Evolutionary conservation across 1,140 invertebrate genomes (phyloP).

Genomic region (Gonatopus flavifemur): DNA sequence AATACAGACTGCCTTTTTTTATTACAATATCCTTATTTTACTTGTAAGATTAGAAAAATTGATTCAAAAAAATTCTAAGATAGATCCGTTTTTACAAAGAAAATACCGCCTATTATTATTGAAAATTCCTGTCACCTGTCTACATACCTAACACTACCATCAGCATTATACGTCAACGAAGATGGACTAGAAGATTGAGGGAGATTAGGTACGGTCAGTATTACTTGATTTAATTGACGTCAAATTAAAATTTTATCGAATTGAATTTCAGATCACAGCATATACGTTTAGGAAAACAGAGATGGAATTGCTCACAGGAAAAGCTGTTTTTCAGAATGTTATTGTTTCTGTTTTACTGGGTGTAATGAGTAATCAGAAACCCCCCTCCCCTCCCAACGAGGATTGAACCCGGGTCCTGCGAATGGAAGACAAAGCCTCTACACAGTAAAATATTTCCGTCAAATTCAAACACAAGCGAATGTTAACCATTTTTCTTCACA

Average conservation of each 20-base stretch:
- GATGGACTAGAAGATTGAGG: conserved; percentile 62
- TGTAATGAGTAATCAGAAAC: conserved; percentile 4
- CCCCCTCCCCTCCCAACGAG: too few species aligned
- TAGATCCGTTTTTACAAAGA: too few species aligned
- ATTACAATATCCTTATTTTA: too few species aligned
- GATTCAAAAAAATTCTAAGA: too few species aligned
- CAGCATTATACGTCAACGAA: conserved; percentile 60
- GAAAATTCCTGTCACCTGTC: conserved; percentile 47
- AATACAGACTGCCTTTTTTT: too few species aligned
- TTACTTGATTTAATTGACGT: not conserved
- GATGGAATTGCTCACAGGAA: conserved; percentile 47
- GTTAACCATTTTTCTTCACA: too few species aligned
- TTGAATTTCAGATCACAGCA: conserved; percentile 31
- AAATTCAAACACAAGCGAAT: too few species aligned
- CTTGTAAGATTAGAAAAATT: too few species aligned
- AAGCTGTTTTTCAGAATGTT: conserved; percentile 41
- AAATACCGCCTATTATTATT: too few species aligned
- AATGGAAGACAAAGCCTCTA: too few species aligned
- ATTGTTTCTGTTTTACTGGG: conserved; percentile 37
- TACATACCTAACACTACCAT: conserved; percentile 54
- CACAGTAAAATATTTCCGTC: too few species aligned
- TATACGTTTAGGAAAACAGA: conserved; percentile 44
- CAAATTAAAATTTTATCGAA: not conserved
- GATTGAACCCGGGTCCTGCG: too few species aligned
- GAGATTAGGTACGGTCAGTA: conserved; percentile 51